Evolutionary conservation across 2,113 vertebrate species (phyloP).

Genomic region (Columba janthina): DNA sequence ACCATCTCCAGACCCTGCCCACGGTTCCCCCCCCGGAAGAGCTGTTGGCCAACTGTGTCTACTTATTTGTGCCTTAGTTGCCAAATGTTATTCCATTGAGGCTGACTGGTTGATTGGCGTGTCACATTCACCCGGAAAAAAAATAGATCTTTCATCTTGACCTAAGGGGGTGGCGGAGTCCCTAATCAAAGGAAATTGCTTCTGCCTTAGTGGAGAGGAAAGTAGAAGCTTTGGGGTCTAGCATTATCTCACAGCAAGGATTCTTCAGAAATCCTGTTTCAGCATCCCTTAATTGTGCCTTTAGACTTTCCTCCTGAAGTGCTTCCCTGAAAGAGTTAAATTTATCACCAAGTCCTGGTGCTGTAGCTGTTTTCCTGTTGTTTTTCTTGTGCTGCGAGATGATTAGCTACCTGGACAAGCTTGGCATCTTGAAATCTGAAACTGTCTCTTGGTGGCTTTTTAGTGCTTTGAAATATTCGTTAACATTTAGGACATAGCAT

Average conservation of each 20-base stretch:
- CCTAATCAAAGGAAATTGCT: conserved; percentile 48
- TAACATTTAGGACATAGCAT: conserved; percentile 45
- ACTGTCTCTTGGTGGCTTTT: conserved; percentile 23
- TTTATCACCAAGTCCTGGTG: not conserved
- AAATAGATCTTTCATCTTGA: not conserved
- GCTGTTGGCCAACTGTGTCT: not conserved
- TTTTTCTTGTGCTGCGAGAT: conserved; percentile 13
- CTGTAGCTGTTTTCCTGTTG: not conserved
- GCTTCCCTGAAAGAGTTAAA: conserved; percentile 48
- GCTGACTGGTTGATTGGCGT: not conserved
- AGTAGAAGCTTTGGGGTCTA: conserved; percentile 28
- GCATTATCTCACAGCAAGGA: conserved; percentile 30
- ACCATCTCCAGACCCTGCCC: not conserved
- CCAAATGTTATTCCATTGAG: not conserved
- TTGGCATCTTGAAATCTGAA: conserved; percentile 44
- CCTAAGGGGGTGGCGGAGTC: conserved; percentile 17
- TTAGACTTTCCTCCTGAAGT: conserved; percentile 8
- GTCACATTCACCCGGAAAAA: not conserved
- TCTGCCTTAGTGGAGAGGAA: conserved; percentile 32
- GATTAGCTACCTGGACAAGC: conserved; percentile 34
- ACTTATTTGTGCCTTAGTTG: not conserved
- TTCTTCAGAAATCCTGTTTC: not conserved
- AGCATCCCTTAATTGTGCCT: conserved; percentile 21
- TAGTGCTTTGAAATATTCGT: conserved; percentile 29
- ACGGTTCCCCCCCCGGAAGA: not conserved